Conservation (phyloP, 2,797 vertebrate genomes). For the Ammospiza maritima region DNA sequence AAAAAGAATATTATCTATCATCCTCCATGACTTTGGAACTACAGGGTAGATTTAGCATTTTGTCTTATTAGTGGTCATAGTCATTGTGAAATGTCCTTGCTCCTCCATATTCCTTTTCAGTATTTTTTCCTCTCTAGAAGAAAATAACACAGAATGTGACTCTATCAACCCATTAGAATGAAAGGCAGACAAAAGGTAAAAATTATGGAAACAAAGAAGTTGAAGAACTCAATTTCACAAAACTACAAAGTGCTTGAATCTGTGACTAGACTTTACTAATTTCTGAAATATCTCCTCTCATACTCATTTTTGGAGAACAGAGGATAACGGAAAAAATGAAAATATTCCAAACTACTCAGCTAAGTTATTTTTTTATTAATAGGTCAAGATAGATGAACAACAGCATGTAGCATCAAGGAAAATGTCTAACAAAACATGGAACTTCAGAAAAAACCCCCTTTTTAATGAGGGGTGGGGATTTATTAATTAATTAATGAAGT, state of each 20-base stretch:
- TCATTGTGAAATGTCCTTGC: neutral
- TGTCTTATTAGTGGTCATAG: neutral
- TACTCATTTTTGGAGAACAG: neutral
- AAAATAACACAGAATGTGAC: neutral
- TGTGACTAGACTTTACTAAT: neutral
- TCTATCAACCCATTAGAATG: neutral
- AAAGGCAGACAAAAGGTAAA: neutral
- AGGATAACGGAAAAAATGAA: neutral
- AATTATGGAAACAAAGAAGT: neutral
- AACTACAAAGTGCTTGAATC: neutral
- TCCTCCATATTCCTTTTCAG: neutral
- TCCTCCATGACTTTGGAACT: neutral
- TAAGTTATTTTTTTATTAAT: neutral
- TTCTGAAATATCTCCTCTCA: neutral
- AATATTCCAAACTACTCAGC: neutral
- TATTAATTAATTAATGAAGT: neutral
- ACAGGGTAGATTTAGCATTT: neutral
- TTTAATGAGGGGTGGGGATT: neutral
- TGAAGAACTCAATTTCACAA: neutral
- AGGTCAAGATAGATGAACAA: neutral
- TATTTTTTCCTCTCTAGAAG: neutral
- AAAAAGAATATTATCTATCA: neutral
- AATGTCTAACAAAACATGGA: neutral
- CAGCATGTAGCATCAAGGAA: neutral
- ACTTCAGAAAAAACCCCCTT: fast-evolving